phyloP scores from a whole-genome alignment of 2,113 vertebrate species.

The Pantherophis guttatus region DNA sequence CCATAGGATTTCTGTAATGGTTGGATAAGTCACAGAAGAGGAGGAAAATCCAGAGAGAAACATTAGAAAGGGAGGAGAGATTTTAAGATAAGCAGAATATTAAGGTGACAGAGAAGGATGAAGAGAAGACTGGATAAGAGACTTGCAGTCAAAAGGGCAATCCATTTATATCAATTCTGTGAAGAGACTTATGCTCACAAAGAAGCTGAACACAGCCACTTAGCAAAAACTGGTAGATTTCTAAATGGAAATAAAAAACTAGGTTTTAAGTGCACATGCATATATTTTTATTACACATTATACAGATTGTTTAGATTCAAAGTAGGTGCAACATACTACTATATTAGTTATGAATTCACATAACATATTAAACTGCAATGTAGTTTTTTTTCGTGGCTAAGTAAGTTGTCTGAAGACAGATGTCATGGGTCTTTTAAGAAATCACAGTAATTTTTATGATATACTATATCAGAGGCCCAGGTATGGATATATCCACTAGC shows the following conservation, averaged over 20 bases:
- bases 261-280: neutral
- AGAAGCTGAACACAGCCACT: neutral
- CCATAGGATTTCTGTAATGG: neutral
- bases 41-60: neutral
- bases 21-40: neutral
- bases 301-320: neutral
- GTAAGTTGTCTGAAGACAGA: neutral
- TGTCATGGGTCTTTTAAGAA: neutral
- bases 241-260: neutral
- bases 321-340: neutral
- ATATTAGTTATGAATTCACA: neutral
- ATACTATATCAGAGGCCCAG: neutral
- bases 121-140: neutral
- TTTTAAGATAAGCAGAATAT: constrained; percentile 24
- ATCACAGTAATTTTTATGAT: neutral
- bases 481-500: neutral
- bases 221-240: constrained; percentile 9
- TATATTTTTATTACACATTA: neutral
- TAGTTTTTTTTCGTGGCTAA: neutral
- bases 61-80: constrained; percentile 25
- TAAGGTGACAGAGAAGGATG: constrained; percentile 15
- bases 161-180: constrained; percentile 10
- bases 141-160: constrained; percentile 20
- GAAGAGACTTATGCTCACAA: neutral
- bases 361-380: neutral